Evolutionary conservation across 1,140 invertebrate species (phyloP).

Genomic region (Dreissena polymorpha): DNA sequence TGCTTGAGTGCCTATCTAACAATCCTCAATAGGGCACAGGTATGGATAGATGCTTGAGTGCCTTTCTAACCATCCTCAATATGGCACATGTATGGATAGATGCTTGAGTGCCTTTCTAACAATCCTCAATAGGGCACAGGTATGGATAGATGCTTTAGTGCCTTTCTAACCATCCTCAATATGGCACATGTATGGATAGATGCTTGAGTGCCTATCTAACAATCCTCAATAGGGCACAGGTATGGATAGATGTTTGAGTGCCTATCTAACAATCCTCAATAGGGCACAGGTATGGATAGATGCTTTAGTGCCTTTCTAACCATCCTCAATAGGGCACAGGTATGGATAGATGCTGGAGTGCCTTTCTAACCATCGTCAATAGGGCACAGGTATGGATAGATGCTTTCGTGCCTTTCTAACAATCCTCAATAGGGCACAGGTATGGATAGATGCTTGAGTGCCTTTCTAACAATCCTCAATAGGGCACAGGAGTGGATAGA

Average conservation of each 20-base stretch:
- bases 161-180: conserved; percentile 71
- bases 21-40: conserved; percentile 79
- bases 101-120: neutral
- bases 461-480: conserved; percentile 71
- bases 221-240: conserved; percentile 79
- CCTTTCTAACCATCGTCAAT: conserved; percentile 71
- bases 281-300: conserved; percentile 74
- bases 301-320: neutral
- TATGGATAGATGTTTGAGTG: conserved; percentile 24
- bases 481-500: conserved; percentile 73
- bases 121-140: conserved; percentile 79
- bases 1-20: neutral
- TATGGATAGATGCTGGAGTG: conserved; percentile 23
- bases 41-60: conserved; percentile 26
- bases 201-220: neutral
- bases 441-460: conserved; percentile 26
- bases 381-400: conserved; percentile 74
- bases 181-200: conserved; percentile 73
- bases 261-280: conserved; percentile 71
- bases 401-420: neutral
- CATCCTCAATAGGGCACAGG: conserved; percentile 79
- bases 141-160: conserved; percentile 23
- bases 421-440: conserved; percentile 79
- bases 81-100: conserved; percentile 73
- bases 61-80: conserved; percentile 71